Percentiles rank a stretch among this genome's conserved stretches.
Evolutionary conservation across 2,113 vertebrate species (phyloP).

Genomic region (Balaeniceps rex): DNA sequence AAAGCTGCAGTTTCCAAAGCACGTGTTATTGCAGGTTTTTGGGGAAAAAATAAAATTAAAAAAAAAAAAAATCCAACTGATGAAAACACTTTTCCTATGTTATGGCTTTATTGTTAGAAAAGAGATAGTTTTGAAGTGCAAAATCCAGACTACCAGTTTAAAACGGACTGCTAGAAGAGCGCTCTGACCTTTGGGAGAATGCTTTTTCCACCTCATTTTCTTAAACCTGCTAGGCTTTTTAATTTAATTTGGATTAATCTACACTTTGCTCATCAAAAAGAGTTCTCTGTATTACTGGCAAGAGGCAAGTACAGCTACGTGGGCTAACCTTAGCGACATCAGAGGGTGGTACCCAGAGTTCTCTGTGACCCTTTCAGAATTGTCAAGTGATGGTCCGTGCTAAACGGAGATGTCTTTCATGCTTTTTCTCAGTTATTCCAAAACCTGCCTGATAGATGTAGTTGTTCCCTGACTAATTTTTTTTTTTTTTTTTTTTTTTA

Average conservation of each 20-base stretch:
- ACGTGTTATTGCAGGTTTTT: not conserved
- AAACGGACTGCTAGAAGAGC: not conserved
- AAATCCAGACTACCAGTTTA: not conserved
- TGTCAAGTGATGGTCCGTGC: not conserved
- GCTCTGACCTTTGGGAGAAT: not conserved
- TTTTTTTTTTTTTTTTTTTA: no score
- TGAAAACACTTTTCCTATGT: not conserved
- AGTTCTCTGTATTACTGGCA: not conserved
- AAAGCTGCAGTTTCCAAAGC: not conserved
- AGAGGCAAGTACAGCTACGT: not conserved
- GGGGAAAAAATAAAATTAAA: no score
- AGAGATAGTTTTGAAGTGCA: not conserved
- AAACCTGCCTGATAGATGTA: not conserved
- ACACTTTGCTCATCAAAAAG: not conserved
- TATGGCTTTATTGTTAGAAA: not conserved
- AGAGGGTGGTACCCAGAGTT: not conserved
- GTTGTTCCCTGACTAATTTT: not conserved
- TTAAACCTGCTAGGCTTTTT: not conserved
- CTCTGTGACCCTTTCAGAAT: not conserved
- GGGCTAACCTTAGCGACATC: not conserved
- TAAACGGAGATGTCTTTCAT: not conserved
- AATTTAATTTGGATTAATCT: not conserved
- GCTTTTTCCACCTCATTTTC: fast-evolving
- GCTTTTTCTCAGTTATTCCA: not conserved
- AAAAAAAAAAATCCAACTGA: no score